Evolutionary conservation across 2,888 invertebrate species (phyloP), one percentile per base, ranked within the genome.

Genomic region (Cheilosia grossa): DNA sequence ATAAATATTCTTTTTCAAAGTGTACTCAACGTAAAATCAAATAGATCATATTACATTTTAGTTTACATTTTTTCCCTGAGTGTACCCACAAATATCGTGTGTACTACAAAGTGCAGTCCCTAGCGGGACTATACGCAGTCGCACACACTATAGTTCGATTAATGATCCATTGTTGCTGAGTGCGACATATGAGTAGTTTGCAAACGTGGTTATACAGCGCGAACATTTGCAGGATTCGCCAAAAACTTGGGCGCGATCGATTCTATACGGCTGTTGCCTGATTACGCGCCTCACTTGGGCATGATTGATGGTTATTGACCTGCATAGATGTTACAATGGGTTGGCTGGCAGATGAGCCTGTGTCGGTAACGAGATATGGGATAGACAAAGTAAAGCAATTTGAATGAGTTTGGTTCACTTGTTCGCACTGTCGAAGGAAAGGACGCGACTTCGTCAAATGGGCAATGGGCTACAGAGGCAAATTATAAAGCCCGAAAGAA

Each of bases 291-390:
- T 24, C 17, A 37, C 24, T 13, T 19, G 42, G 21, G 66, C 37
- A 40, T 85, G 81, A 85, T 85, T 85, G 81, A 85, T 85, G 85
- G 70, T 81, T 81, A 85, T 81, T 85, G 85, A 85, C 81, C 85
- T 77, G 75, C 75, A 83, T 81, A 58, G 75, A 75, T 72, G 81
- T 81, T 85, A 77, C 54, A 72, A 72, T 81, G 58, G 73, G 56
- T 59, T 37, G 21, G 30, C 44, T 61, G 59, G 61, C 85, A 80
- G 83, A 85, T 85, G 81, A 75, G 37, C 10, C 37, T 77, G 61
- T 54, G 56, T 54, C 75, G 74, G 27, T 51, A 4, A 53, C 15
- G 70, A 70, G 81, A 85, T 85, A 81, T 27, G 51, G 51, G 56
- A 77, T 51, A 85, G 75, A 72, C 75, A 75, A 80, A 75, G 70